These are phyloP conservation scores for Puma concolor DNA, from an alignment of 2,113 vertebrate species.

Conservation along the genomic window DNA sequence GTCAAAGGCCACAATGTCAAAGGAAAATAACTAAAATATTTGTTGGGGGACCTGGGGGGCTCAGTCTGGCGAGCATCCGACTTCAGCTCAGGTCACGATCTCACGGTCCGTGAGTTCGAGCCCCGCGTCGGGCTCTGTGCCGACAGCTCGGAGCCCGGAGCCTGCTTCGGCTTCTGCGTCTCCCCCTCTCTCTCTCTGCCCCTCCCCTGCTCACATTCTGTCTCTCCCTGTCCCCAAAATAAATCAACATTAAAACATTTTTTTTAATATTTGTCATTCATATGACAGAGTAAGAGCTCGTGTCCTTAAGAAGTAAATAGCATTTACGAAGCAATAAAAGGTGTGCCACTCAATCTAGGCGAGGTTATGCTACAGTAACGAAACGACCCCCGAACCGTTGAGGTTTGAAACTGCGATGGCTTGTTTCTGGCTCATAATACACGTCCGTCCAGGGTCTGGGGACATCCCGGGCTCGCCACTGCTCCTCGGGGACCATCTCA, in stretches of 20 bases:
- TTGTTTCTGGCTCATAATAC: fast-evolving
- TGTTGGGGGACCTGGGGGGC: too few species aligned
- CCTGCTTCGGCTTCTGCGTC: too few species aligned
- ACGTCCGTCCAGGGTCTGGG: fast-evolving
- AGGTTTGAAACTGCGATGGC: fast-evolving
- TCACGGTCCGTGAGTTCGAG: too few species aligned
- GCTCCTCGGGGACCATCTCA: not conserved
- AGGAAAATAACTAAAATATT: not conserved
- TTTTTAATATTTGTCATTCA: not conserved
- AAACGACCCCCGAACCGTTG: fast-evolving
- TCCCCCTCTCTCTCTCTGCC: too few species aligned
- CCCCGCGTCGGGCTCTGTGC: too few species aligned
- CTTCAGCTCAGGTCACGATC: too few species aligned
- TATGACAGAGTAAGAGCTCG: not conserved
- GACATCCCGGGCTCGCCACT: fast-evolving
- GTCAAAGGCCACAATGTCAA: not conserved
- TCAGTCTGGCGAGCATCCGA: too few species aligned
- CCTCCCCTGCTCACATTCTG: too few species aligned
- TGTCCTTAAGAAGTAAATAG: not conserved
- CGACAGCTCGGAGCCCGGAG: too few species aligned
- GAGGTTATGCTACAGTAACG: not conserved
- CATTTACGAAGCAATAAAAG: not conserved
- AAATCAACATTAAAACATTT: too few species aligned
- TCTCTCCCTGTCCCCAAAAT: too few species aligned
- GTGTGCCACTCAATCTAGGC: fast-evolving